Percentiles rank a stretch among this genome's conserved stretches.
Conservation (phyloP, 2,888 invertebrate genomes). For the Drosophila nigricruria region DNA sequence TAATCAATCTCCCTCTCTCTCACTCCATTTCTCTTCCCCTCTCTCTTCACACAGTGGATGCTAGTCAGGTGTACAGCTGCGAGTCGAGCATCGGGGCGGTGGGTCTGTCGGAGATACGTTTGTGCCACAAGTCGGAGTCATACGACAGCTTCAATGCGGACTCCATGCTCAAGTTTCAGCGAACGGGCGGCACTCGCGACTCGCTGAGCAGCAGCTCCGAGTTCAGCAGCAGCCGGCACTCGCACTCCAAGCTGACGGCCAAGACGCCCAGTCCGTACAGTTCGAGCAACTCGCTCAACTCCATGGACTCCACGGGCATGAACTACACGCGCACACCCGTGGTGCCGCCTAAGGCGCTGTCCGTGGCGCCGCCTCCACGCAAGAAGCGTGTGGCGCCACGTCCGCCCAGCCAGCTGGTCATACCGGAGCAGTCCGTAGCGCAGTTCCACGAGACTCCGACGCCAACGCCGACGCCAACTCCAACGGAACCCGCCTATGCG, state of each 20-base stretch:
- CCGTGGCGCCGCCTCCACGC: conserved; percentile 80
- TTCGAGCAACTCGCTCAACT: conserved; percentile 85
- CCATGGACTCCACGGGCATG: conserved; percentile 85
- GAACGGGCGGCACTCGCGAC: conserved; percentile 81
- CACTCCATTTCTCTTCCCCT: background rate
- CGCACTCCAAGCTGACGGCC: conserved; percentile 80
- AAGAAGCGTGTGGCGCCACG: conserved; percentile 85
- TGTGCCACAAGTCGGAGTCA: conserved; percentile 84
- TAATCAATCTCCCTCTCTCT: background rate
- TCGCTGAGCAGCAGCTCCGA: conserved; percentile 85
- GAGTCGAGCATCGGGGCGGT: conserved; percentile 85
- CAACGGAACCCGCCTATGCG: conserved; percentile 63
- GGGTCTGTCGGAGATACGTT: conserved; percentile 84
- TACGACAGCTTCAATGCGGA: conserved; percentile 84
- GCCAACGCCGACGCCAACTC: conserved; percentile 11
- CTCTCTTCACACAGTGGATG: conserved; percentile 76
- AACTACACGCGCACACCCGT: conserved; percentile 81
- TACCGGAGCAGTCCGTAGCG: conserved; percentile 80
- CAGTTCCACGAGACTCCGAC: conserved; percentile 31
- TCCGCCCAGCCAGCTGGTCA: conserved; percentile 84
- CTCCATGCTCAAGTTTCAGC: conserved; percentile 83
- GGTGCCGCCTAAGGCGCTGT: conserved; percentile 63
- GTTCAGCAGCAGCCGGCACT: conserved; percentile 84
- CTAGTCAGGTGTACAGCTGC: conserved; percentile 85
- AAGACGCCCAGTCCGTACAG: conserved; percentile 85